These are phyloP conservation scores for Notechis scutatus DNA, from an alignment of 2,113 vertebrate genomes.

Conservation along the genomic window DNA sequence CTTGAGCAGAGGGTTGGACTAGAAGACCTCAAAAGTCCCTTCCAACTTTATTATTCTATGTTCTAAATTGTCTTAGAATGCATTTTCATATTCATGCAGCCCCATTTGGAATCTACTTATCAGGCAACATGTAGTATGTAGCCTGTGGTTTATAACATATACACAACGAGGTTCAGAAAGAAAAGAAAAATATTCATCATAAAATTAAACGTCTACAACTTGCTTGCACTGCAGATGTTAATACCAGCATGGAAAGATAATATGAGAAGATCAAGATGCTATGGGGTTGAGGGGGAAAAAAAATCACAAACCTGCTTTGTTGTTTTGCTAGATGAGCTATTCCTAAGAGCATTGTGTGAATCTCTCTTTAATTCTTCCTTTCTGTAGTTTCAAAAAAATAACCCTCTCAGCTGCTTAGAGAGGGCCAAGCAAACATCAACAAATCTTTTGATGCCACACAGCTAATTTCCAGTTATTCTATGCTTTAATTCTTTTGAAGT, in stretches of 20 bases:
- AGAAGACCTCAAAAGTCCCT: not conserved
- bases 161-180: not conserved
- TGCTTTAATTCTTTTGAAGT: conserved; percentile 38
- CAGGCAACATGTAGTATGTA: not conserved
- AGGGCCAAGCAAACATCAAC: not conserved
- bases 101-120: not conserved
- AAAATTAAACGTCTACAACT: not conserved
- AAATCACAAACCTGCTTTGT: not conserved
- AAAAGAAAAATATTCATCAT: not conserved
- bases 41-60: not conserved
- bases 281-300: not conserved
- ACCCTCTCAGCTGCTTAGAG: not conserved
- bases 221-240: not conserved
- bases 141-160: not conserved
- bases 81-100: not conserved
- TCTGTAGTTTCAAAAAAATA: rapidly evolving
- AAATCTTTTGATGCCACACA: conserved; percentile 3
- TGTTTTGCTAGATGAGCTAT: not conserved
- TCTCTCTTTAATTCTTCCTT: not conserved
- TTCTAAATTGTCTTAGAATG: not conserved
- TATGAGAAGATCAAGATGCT: not conserved
- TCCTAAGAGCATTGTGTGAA: not conserved
- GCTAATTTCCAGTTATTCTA: conserved; percentile 14
- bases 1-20: not conserved
- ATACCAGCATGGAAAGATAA: not conserved